phyloP scores from a whole-genome alignment of 2,113 vertebrate species.

The Recurvirostra avosetta region DNA sequence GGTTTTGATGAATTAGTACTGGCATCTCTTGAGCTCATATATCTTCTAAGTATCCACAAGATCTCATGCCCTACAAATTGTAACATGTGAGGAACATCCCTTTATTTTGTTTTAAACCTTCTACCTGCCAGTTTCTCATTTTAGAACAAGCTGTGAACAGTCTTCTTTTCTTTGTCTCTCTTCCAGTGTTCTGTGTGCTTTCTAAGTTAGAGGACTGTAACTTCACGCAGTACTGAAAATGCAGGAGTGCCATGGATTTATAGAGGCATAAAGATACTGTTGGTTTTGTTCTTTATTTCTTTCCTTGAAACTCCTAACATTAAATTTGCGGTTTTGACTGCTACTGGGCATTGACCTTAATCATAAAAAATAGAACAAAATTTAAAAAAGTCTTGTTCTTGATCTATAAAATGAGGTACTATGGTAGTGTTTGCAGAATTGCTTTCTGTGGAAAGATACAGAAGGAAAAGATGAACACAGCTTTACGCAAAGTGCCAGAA shows the following conservation, averaged over 20 bases:
- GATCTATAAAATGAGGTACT: not conserved
- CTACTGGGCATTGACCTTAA: not conserved
- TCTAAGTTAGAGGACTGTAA: not conserved
- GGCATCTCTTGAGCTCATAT: constrained; percentile 10
- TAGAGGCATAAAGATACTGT: not conserved
- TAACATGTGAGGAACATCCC: not conserved
- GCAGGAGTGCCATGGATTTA: not conserved
- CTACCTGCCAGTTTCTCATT: not conserved
- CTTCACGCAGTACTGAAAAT: not conserved
- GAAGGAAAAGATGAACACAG: not conserved
- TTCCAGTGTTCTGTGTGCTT: not conserved
- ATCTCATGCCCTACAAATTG: not conserved
- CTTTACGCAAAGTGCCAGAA: not conserved
- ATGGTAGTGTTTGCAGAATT: not conserved
- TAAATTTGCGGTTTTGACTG: not conserved
- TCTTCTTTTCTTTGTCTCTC: not conserved
- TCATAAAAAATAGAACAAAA: not conserved
- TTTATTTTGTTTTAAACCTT: constrained; percentile 9
- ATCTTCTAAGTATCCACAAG: not conserved
- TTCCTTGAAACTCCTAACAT: not conserved
- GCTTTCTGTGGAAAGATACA: not conserved
- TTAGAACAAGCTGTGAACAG: not conserved
- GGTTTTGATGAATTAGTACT: constrained; percentile 49
- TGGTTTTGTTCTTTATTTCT: not conserved
- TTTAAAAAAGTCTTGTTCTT: not conserved